Base-by-base conservation (phyloP, 2,113 vertebrate genomes). In the Lepidiolamprologus cunningtoni region DNA sequence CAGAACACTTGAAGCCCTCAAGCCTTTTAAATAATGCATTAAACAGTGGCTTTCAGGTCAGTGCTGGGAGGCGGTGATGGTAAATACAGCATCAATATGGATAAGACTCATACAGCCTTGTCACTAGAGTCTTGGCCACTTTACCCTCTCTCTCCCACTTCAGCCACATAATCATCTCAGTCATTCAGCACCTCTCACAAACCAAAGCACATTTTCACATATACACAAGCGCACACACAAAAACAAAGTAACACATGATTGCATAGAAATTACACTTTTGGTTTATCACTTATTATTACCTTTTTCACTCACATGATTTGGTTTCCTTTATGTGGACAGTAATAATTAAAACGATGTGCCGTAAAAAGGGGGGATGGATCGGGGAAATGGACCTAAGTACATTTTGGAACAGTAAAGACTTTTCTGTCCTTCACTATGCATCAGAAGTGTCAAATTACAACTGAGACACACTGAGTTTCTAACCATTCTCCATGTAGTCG, bases 261-360 rank as follows among this genome's bases (percentile, higher is more conserved):
- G 89, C 88, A 85, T 92, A 95, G 95, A 84, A 86, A 35, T 81
- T 83, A 92, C 50, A 71, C 88, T 89, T 93, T 90, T 87, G 85
- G 35, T 89, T 90, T 89, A 93, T 95, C 40, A 91, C 92, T 94
- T 92, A 94, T 95, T 93, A 89, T 94, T 93, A 91, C 68, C 61
- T 92, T 87, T 90, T 89, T 93, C 85, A 84, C 87, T 66, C 78
- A 90, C 33, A 80, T 93, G 66, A 89, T 94, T 93, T 58, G n/a
- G 80, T 66, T 79, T 79, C 71, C 79, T 81, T 84, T 42, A 45
- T 80, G 42, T 37, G 58, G 61, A 86, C 45, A 78, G 84, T 84
- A 86, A 94, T 91, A 88, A 86, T 90, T 93, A 81, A 89, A 81
- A 63, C 71, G 82, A 91, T 82, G 26, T 58, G 73, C 40, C 13